Percentiles rank a stretch among this genome's conserved stretches.
Evolutionary conservation across 2,888 invertebrate species (phyloP).

Genomic region (Euclidia mi): DNA sequence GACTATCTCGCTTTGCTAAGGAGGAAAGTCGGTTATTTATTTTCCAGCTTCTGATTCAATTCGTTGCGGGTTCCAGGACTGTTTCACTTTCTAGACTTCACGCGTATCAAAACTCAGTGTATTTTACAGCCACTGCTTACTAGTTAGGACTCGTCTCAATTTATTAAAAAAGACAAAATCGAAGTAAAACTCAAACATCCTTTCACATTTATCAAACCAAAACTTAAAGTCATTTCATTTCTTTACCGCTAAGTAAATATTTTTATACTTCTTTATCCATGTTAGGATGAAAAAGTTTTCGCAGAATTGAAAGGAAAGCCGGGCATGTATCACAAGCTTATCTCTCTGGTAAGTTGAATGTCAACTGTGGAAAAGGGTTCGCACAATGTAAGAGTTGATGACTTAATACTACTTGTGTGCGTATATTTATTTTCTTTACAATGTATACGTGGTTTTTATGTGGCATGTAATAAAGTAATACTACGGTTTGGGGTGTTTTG

Average conservation of each 20-base stretch:
- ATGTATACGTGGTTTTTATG: background rate
- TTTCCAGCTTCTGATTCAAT: too few relatives aligned
- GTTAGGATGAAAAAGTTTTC: slow-evolving; percentile 14
- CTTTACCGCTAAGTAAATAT: background rate
- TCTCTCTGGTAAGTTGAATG: slow-evolving; percentile 18
- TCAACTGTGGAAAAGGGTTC: slow-evolving; percentile 15
- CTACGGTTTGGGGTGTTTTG: background rate
- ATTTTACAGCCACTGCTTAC: too few relatives aligned
- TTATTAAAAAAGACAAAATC: too few relatives aligned
- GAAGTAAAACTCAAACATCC: too few relatives aligned
- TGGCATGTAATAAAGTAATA: background rate
- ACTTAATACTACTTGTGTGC: slow-evolving; percentile 15
- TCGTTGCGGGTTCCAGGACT: too few relatives aligned
- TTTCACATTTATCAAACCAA: too few relatives aligned
- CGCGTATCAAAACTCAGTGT: too few relatives aligned
- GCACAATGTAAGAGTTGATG: slow-evolving; percentile 13
- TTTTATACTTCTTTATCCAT: slow-evolving; percentile 2
- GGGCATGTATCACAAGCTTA: slow-evolving; percentile 15
- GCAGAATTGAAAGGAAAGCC: slow-evolving; percentile 9
- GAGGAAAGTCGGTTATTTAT: too few relatives aligned
- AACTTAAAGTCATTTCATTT: background rate
- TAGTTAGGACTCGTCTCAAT: too few relatives aligned
- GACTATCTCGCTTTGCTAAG: too few relatives aligned
- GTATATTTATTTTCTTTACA: slow-evolving; percentile 12
- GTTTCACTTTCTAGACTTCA: too few relatives aligned